phyloP scores from a whole-genome alignment of 1,140 invertebrate species.

The Adoxophyes honmai region DNA sequence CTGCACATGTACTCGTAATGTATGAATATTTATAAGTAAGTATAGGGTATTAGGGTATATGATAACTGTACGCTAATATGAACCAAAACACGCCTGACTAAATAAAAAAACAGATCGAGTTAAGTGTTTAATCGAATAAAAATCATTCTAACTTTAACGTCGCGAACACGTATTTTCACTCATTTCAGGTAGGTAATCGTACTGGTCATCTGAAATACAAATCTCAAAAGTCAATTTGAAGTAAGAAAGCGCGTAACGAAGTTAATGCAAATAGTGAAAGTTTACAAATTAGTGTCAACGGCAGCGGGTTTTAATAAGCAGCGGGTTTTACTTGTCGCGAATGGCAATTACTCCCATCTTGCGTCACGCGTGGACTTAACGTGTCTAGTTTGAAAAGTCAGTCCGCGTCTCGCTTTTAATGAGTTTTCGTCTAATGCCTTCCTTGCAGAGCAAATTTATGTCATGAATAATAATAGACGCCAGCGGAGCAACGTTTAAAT shows the following conservation, averaged over 20 bases:
- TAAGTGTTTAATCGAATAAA: no score
- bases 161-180: no score
- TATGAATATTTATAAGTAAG: no score
- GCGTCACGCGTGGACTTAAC: slow-evolving; percentile 72
- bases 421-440: slow-evolving; percentile 74
- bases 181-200: no score
- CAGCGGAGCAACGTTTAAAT: slow-evolving; percentile 61
- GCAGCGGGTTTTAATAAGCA: slow-evolving; percentile 56
- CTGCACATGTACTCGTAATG: no score
- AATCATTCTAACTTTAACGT: no score
- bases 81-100: no score
- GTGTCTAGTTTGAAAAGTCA: slow-evolving; percentile 74
- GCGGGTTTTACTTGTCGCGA: slow-evolving; percentile 47
- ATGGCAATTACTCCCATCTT: slow-evolving; percentile 58
- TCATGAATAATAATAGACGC: slow-evolving; percentile 72
- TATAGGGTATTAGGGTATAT: no score
- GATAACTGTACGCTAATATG: no score
- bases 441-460: slow-evolving; percentile 70
- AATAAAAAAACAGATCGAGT: no score
- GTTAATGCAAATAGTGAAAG: slow-evolving; percentile 23
- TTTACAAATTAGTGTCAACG: slow-evolving; percentile 53
- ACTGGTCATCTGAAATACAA: slow-evolving; percentile 15
- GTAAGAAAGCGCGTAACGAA: slow-evolving; percentile 15
- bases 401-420: slow-evolving; percentile 69
- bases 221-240: slow-evolving; percentile 13